These are phyloP conservation scores for Phrynosoma blainvillii DNA, from an alignment of 2,113 vertebrate genomes.

Conservation along the genomic window DNA sequence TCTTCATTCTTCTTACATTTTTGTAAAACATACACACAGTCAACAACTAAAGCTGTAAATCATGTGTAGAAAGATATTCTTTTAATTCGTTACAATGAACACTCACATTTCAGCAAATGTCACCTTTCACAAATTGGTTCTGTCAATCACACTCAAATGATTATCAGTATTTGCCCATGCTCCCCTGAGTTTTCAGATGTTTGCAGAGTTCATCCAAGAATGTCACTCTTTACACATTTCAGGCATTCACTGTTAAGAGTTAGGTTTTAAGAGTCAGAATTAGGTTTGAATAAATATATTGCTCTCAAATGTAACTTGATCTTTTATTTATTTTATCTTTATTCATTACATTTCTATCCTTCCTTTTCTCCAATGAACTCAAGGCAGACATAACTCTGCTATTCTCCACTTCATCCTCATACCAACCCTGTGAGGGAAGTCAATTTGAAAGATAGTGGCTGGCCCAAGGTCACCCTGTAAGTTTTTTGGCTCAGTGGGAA, in stretches of 20 bases:
- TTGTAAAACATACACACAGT: no score
- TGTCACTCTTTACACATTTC: not conserved
- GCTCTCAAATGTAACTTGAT: no score
- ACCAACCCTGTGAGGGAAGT: no score
- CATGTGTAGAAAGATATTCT: not conserved
- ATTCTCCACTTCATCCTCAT: not conserved
- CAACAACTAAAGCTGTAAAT: not conserved
- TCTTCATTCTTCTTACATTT: conserved; percentile 52
- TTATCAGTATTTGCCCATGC: not conserved
- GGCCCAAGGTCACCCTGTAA: no score
- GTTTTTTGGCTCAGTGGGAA: not conserved
- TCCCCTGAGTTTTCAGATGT: not conserved
- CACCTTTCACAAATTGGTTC: not conserved
- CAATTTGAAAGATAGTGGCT: no score
- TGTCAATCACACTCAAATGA: not conserved
- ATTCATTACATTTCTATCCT: no score
- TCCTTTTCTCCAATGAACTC: no score
- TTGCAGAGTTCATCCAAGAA: not conserved
- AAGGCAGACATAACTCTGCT: no score
- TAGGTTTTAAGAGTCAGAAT: not conserved
- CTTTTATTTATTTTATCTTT: no score
- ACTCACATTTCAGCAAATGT: not conserved
- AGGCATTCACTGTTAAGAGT: not conserved
- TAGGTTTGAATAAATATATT: no score
- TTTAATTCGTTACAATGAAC: not conserved